A percentile compares a stretch with the other conserved stretches of the same genome.
Evolutionary conservation across 2,113 vertebrate species (phyloP).

Genomic region (Periophthalmus modestus): DNA sequence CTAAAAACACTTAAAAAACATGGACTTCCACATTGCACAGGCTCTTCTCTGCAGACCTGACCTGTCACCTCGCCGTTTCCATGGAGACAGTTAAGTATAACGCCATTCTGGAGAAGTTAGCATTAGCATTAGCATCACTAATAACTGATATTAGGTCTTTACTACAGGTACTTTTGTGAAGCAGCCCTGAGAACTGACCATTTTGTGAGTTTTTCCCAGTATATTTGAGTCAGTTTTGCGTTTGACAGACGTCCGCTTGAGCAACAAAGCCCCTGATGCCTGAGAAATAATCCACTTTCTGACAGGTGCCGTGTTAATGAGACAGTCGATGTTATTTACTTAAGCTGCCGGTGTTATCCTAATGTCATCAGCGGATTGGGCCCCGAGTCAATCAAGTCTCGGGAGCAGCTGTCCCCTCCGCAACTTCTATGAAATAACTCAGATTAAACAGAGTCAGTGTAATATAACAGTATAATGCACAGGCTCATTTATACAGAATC

Average conservation of each 20-base stretch:
- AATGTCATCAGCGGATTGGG: constrained; percentile 3
- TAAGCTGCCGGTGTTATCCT: not conserved
- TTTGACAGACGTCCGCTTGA: not conserved
- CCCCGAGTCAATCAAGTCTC: not conserved
- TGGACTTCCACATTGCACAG: no score
- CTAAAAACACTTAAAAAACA: no score
- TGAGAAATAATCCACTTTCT: not conserved
- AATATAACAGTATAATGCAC: not conserved
- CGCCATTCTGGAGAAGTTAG: no score
- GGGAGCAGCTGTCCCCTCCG: not conserved
- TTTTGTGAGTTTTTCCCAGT: not conserved
- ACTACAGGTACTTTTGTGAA: no score
- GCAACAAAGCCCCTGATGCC: not conserved
- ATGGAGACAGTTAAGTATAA: no score
- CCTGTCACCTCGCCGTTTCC: no score
- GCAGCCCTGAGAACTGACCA: no score
- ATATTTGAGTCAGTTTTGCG: not conserved
- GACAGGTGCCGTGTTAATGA: constrained; percentile 3
- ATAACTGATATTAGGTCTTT: no score
- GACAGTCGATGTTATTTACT: not conserved
- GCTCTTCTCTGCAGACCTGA: no score
- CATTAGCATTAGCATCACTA: no score
- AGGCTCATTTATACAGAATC: not conserved
- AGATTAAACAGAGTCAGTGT: not conserved
- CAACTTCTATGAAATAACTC: not conserved